Percentiles rank a stretch among this genome's conserved stretches.
Conservation (phyloP, 2,888 invertebrate species). For the Andrena dorsata region DNA sequence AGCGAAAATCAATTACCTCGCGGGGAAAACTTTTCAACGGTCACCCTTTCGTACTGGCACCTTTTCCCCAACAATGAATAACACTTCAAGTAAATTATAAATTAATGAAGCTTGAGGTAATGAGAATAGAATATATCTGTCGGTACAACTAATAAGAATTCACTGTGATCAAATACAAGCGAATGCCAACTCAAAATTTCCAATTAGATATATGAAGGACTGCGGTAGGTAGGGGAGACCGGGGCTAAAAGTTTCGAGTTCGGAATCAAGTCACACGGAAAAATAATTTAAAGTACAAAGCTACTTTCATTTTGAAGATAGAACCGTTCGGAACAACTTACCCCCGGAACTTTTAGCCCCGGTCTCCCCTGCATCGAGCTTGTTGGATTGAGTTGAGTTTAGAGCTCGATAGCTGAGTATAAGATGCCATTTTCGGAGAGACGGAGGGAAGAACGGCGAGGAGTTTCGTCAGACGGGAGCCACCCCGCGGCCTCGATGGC, state of each 20-base stretch:
- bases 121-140: neutral
- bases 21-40: neutral
- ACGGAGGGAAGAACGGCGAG: slow-evolving; percentile 13
- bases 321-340: no score
- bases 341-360: no score
- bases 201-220: no score
- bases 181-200: neutral
- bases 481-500: slow-evolving; percentile 51
- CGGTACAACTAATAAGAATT: neutral
- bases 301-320: no score
- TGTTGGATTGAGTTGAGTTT: neutral
- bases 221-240: neutral
- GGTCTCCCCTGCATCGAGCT: no score
- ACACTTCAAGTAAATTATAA: neutral
- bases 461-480: slow-evolving; percentile 61
- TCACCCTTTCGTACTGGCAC: neutral
- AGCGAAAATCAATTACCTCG: neutral
- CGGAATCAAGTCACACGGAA: no score
- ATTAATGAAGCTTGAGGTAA: neutral
- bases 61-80: neutral
- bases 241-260: no score
- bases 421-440: slow-evolving; percentile 51
- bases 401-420: slow-evolving; percentile 9
- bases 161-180: neutral
- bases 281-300: no score